Evolutionary conservation across 2,113 vertebrate genomes (phyloP).

Genomic region (Tachuris rubrigastra): DNA sequence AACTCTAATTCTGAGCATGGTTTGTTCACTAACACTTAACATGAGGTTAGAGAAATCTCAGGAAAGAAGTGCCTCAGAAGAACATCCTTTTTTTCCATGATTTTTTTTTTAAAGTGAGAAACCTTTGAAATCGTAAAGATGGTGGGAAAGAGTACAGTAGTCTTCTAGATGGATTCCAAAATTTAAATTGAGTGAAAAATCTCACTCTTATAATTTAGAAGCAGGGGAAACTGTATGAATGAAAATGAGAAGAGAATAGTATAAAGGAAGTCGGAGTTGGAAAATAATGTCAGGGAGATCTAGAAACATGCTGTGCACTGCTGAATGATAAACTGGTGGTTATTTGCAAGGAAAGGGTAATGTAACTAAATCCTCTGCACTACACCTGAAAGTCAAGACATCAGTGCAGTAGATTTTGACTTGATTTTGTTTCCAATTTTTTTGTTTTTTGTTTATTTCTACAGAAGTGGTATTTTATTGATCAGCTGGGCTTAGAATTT

Average conservation of each 20-base stretch:
- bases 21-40: not conserved
- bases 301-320: not conserved
- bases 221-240: not conserved
- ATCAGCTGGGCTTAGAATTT: not conserved
- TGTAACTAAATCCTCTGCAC: not conserved
- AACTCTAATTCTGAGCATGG: not conserved
- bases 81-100: fast-evolving
- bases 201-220: not conserved
- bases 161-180: not conserved
- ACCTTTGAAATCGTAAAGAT: not conserved
- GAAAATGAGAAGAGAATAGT: not conserved
- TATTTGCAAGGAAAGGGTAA: not conserved
- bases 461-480: not conserved
- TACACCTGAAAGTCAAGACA: not conserved
- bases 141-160: not conserved
- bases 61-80: not conserved
- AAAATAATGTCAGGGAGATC: not conserved
- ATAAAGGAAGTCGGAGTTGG: not conserved
- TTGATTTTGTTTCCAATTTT: not conserved
- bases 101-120: not conserved
- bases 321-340: not conserved
- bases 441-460: not conserved
- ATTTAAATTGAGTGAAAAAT: not conserved
- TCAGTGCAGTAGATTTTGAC: not conserved
- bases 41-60: not conserved